These are phyloP conservation scores for Drosophila parthenogenetica DNA, from an alignment of 2,888 invertebrate species.

Conservation along the genomic window DNA sequence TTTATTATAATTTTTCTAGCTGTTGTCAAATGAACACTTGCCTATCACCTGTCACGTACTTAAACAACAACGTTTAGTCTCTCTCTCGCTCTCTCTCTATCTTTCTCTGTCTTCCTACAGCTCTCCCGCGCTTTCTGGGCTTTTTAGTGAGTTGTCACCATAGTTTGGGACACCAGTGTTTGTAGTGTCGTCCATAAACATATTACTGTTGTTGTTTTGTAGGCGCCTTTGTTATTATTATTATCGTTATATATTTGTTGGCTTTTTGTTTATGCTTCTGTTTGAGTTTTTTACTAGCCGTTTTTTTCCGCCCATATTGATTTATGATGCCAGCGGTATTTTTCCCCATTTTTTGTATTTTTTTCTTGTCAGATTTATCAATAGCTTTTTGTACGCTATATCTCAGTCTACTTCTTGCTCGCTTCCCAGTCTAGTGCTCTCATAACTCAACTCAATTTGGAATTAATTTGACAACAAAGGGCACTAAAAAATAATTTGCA, in stretches of 20 bases:
- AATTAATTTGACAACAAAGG: background rate
- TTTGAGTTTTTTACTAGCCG: slow-evolving; percentile 8
- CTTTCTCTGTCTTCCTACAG: background rate
- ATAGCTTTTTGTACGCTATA: slow-evolving; percentile 9
- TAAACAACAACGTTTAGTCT: slow-evolving; percentile 2
- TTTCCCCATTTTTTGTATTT: no score
- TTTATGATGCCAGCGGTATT: slow-evolving; percentile 52
- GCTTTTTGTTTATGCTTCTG: slow-evolving; percentile 17
- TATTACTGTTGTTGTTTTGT: background rate
- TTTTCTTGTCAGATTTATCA: slow-evolving; percentile 47
- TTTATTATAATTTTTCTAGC: slow-evolving; percentile 32
- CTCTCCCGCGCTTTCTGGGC: no score
- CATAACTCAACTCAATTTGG: slow-evolving; percentile 9
- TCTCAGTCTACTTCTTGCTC: background rate
- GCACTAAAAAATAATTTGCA: background rate
- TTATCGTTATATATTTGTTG: slow-evolving; percentile 33
- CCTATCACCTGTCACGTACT: slow-evolving; percentile 55
- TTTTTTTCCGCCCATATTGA: slow-evolving; percentile 42
- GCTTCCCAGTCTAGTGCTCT: no score
- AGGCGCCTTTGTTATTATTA: slow-evolving; percentile 22
- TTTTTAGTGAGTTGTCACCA: background rate
- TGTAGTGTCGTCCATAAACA: background rate
- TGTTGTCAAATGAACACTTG: slow-evolving; percentile 17
- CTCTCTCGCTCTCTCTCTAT: background rate
- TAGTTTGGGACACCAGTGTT: slow-evolving; percentile 14